Evolutionary conservation across 1,140 invertebrate species (phyloP).

Genomic region (Aphidius gifuensis): DNA sequence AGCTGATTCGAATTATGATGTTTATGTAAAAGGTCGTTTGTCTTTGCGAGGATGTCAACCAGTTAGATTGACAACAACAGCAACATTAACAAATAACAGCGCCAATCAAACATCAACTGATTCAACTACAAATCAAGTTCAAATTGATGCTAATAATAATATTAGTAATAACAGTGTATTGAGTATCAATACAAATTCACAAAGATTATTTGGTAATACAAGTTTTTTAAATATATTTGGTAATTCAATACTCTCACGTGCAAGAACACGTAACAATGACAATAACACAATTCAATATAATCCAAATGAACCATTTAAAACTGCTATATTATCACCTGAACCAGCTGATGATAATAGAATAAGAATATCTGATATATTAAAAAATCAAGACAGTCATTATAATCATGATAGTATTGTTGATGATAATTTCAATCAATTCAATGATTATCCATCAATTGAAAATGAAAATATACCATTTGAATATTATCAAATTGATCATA

Average conservation of each 20-base stretch:
- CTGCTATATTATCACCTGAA: not conserved
- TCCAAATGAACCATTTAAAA: not conserved
- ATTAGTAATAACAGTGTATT: not conserved
- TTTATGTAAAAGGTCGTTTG: conserved; percentile 52
- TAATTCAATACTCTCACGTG: conserved; percentile 12
- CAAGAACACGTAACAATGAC: conserved; percentile 1
- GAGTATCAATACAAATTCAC: conserved; percentile 7
- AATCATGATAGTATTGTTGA: not conserved
- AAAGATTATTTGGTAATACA: conserved; percentile 17
- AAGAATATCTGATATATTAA: conserved; percentile 14
- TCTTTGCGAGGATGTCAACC: conserved; percentile 26
- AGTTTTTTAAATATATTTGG: conserved; percentile 14
- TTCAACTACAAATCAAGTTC: conserved; percentile 11
- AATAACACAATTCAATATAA: not conserved
- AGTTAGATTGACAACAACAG: conserved; percentile 4
- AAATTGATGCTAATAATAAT: conserved; percentile 1
- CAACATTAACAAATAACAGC: too few relatives aligned
- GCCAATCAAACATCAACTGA: conserved; percentile 13
- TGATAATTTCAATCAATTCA: too few relatives aligned
- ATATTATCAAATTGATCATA: too few relatives aligned
- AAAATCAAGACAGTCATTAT: conserved; percentile 2
- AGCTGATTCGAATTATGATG: conserved; percentile 61
- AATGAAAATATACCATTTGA: too few relatives aligned
- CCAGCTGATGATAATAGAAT: conserved; percentile 3
- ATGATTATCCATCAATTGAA: not conserved